Base-by-base conservation (phyloP, 2,113 vertebrate species). In the Myiagra hebetior region DNA sequence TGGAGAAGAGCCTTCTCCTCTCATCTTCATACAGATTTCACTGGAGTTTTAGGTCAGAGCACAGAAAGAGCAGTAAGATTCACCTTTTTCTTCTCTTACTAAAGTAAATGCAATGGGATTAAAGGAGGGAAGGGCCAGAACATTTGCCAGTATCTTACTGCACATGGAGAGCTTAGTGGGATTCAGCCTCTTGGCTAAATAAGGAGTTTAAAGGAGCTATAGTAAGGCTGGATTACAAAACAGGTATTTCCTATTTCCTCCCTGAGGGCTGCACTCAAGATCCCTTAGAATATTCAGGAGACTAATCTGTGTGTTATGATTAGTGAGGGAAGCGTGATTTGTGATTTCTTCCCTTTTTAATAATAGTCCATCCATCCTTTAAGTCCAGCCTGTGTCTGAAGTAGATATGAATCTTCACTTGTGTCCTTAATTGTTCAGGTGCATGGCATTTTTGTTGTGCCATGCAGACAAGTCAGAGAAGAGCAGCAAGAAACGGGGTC, bases 141-240 rank as follows among this genome's bases (percentile, higher is more conserved):
- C 49, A 23, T 18, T 18, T 70, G 81, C 49, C 35, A 14, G 52
- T 67, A 56, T 89, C 81, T 82, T 67, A 14, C 30, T 79, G 62
- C 74, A 68, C 55, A 26, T 0, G 14, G 56, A 42, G 47, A 82
- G 62, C 81, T 85, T 82, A 85, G 77, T 72, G 81, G 81, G 77
- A 85, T 89, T 91, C 85, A 72, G 56, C 46, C 81, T 75, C 11
- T 69, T 67, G 68, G 60, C 92, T 94, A 89, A 89, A 89, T 87
- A 91, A 92, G 84, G 81, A 93, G n/a, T 56, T 60, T 91, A 55
- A 67, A 91, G 77, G 77, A 94, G 77, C 73, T 95, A 49, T 89
- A 94, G 78, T 92, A 81, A 89, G 73, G 18, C 76, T 85, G 85
- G 81, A 78, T 94, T 93, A 93, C 68, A 85, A 72, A 89, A 49